Evolutionary conservation across 64 coral and sea anemone species (phyloP), one percentile per base, ranked within the genome.

Genomic region (Dendronephthya gigantea): DNA sequence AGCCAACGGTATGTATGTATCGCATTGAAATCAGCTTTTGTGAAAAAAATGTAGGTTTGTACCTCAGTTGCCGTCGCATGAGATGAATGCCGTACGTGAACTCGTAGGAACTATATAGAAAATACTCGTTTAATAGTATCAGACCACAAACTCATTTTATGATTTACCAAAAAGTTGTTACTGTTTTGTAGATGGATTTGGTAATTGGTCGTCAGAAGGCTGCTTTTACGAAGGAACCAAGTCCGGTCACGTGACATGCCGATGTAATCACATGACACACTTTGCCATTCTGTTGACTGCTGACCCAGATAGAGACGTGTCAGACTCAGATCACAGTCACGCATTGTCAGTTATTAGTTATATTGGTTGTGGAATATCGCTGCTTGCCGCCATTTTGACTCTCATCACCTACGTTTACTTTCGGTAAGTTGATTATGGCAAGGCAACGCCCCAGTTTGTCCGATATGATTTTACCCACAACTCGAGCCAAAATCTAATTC

Each of bases 281-380:
- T 79, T 79, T 39, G 72, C 72, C 9, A 79, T 79, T 34, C 36
- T 79, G 36, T 39, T 79, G 72, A 79, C 72, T 10, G 72, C 72
- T 79, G 72, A 79, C 32, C 72, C 72, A 35, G 28, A 79, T 15
- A 36, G 32, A 34, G 30, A 79, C 72, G 72, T 36, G 72, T 79
- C 72, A 28, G 72, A 79, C 36, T 34, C 30, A 9, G 32, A 35
- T 7, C 72, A 79, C 36, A 34, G 22, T 12, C 15, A 79, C 17
- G 72, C 36, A 1, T 19, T 79, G 30, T 36, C 32, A 1, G 25
- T 79, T 15, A 79, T 79, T 33, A 79, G 72, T 39, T 79, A 79
- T 19, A 19, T 79, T 79, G 72, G 72, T 34, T 79, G 72, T 79
- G 72, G 32, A 3, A 19, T 79, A 14, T 79, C 72, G 10, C 22